These are phyloP conservation scores for Neodiprion virginianus DNA, from an alignment of 1,140 invertebrate species.

Conservation along the genomic window DNA sequence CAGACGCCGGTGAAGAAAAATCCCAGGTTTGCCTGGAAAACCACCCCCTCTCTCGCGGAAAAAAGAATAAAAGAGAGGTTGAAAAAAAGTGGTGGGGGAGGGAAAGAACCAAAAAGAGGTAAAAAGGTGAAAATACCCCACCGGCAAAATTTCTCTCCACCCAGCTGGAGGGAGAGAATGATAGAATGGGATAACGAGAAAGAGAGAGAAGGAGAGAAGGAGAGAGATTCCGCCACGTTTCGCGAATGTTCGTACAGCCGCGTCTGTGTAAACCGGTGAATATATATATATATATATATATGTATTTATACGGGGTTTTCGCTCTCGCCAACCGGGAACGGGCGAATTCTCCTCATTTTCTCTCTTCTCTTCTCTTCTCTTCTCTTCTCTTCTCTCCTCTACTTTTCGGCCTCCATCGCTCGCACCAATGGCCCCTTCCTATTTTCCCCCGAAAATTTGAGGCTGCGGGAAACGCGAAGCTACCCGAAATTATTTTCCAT, in stretches of 20 bases:
- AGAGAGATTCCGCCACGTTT: too few relatives aligned
- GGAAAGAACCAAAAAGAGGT: too few relatives aligned
- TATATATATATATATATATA: neutral
- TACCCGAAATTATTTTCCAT: conserved; percentile 50
- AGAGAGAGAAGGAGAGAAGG: too few relatives aligned
- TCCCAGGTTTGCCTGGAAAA: conserved; percentile 25
- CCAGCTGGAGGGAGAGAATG: neutral
- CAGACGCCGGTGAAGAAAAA: conserved; percentile 57
- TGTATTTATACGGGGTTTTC: neutral
- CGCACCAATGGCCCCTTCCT: neutral
- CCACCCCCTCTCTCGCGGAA: neutral
- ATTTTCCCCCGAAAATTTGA: neutral
- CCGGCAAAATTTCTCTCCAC: too few relatives aligned
- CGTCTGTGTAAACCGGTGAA: neutral
- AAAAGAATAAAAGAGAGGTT: too few relatives aligned
- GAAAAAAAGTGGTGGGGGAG: too few relatives aligned
- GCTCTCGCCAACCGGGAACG: neutral
- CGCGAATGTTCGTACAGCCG: too few relatives aligned
- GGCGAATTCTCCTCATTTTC: too few relatives aligned
- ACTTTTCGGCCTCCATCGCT: neutral
- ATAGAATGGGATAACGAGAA: neutral
- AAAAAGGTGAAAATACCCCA: too few relatives aligned
- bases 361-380: neutral
- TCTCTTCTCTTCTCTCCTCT: neutral
- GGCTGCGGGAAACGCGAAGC: neutral